Base-by-base conservation (phyloP, 2,888 invertebrate genomes). In the Melipona bicolor region DNA sequence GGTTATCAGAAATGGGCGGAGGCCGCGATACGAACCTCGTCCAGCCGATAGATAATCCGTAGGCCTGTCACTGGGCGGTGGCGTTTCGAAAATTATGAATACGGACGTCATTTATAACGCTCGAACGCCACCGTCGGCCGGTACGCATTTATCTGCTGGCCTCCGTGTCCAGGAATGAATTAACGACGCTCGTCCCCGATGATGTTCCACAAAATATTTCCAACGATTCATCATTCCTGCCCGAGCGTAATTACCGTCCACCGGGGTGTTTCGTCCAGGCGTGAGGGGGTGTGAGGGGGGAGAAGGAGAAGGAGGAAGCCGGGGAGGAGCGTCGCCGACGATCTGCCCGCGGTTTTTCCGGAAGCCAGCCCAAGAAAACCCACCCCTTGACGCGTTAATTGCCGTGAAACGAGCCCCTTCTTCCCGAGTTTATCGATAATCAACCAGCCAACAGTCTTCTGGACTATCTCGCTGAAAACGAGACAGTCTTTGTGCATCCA, bases 21-120 rank as follows among this genome's bases (percentile, higher is more conserved):
- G 70, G 67, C 24, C 54, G 71, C 9, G 85, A 84, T 84, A 84
- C 75, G 52, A 36, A 56, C 73, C 64, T 68, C 76, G 79, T 54
- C 52, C 32, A 61, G 49, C 79, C 68, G 87, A 88, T 88, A 88
- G 87, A 88, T 88, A 88, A 86, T 88, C 80, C 84, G 56, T 24
- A 36, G 76, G 65, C 56, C 80, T 77, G 80, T 74, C 86, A 70
- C 61, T 83, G 82, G 84, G 79, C 88, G 88, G 84, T 70, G 83
- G 84, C 79, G 65, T 86, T 89, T 88, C 91, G 91, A 91, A 89
- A 91, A 91, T 91, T 91, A 92, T 90, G 90, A 90, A 90, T 91
- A 88, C 87, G 81, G 88, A 87, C 88, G 89, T 92, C 91, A 91
- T 92, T 92, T 92, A 92, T 92, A 92, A 92, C 87, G 87, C 78